Evolutionary conservation across 1,140 invertebrate species (phyloP), one percentile per base, ranked within the genome.

Genomic region (Battus philenor): DNA sequence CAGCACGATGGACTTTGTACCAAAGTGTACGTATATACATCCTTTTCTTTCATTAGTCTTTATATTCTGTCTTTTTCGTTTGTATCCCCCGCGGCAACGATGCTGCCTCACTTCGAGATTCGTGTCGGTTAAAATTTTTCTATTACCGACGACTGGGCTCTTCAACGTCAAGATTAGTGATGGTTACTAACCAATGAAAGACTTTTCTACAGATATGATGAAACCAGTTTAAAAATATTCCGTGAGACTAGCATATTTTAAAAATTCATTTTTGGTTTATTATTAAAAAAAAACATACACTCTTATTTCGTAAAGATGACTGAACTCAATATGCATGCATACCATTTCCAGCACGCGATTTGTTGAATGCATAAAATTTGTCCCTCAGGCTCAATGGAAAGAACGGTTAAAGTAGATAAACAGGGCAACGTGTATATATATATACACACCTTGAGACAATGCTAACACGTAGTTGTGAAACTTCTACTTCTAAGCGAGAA

Each of bases 1-100:
- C 56, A 59, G 58, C 59, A 59, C 33, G 53, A 60, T 59, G 74
- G 72, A 83, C 79, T 82, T 80, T 82, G 70, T 68, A 77, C 75
- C 55, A 52, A 56, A 58, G 53, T 78, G 72, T 80, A 79, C 66
- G 59, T 78, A 66, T 69, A 52, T 52, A 51, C 54, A 54, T 80
- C 74, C 62, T 66, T 58, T 66, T 79, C 63, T 27, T 64, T 63
- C 74, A 47, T 58, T 44, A 31, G 50, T 43, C 47, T 36, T 12
- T 38, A 47, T 34, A 50, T 47, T 50, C 45, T 44, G 55, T 72
- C 66, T 56, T 55, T 27, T 60, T 65, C 53, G 20, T 54, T 10
- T 54, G 59, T 44, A 51, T 47, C 61, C 61, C 52, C 54, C 56
- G 59, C 58, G 50, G 54, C 61, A 49, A 52, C 55, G 59, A 70